Conservation (phyloP, 2,888 invertebrate species). For the Onthophagus sagittarius region DNA sequence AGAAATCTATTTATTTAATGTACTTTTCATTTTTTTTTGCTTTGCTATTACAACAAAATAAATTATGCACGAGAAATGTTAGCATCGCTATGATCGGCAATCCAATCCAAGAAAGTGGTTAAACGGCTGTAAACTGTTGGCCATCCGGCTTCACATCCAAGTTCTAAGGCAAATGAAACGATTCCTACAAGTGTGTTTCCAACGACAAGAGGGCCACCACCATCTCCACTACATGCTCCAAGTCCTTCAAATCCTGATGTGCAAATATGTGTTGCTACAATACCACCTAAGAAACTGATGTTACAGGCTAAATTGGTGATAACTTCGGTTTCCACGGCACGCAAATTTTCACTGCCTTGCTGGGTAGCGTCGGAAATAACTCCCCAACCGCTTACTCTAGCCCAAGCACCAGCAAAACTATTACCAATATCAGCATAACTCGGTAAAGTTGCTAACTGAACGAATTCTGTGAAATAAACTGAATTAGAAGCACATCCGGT, state of each 20-base stretch:
- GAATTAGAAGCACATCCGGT: background rate
- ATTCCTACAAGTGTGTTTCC: slow-evolving; percentile 17
- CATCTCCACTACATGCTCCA: slow-evolving; percentile 53
- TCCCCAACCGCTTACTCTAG: slow-evolving; percentile 52
- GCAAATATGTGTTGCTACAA: slow-evolving; percentile 50
- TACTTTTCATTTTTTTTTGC: background rate
- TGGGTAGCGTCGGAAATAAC: slow-evolving; percentile 36
- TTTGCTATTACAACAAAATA: background rate
- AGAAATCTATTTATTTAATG: background rate
- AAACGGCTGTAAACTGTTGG: slow-evolving; percentile 38
- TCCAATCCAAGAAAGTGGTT: slow-evolving; percentile 38
- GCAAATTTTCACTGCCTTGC: background rate
- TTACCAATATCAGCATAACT: slow-evolving; percentile 31
- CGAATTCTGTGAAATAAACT: slow-evolving; percentile 3
- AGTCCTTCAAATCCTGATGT: slow-evolving; percentile 46
- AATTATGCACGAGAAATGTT: slow-evolving; percentile 1
- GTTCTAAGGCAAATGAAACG: slow-evolving; percentile 20
- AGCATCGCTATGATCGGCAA: slow-evolving; percentile 27
- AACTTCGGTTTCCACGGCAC: background rate
- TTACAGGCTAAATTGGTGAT: slow-evolving; percentile 41
- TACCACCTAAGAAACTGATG: slow-evolving; percentile 42
- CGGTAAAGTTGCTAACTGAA: slow-evolving; percentile 21
- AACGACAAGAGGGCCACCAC: slow-evolving; percentile 40
- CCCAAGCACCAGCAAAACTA: slow-evolving; percentile 43
- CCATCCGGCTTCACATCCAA: slow-evolving; percentile 37